A percentile compares a stretch with the other conserved stretches of the same genome.
Evolutionary conservation across 2,888 invertebrate genomes (phyloP).

Genomic region (Steinernema carpocapsae): DNA sequence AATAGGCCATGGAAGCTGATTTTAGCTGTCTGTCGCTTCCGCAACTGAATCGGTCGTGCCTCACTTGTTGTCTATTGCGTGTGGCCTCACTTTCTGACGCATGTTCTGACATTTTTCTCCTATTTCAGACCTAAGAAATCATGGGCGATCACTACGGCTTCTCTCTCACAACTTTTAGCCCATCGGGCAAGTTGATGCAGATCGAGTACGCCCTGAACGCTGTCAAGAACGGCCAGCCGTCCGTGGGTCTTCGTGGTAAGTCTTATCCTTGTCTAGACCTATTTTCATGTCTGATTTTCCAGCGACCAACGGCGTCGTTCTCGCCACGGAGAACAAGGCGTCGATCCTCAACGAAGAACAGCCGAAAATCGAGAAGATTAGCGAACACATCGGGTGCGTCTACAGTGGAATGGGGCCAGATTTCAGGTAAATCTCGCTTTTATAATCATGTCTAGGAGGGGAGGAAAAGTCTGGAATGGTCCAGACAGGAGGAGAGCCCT

Average conservation of each 20-base stretch:
- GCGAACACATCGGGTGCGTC: conserved; percentile 93
- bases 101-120: neutral
- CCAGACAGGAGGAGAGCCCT: too few relatives aligned
- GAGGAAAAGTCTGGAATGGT: too few relatives aligned
- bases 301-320: conserved; percentile 96
- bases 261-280: conserved; percentile 13
- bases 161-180: conserved; percentile 75
- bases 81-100: too few relatives aligned
- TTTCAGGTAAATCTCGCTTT: conserved; percentile 69
- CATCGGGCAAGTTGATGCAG: conserved; percentile 97
- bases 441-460: too few relatives aligned
- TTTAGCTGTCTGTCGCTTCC: too few relatives aligned
- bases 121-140: neutral
- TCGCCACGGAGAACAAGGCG: conserved; percentile 98
- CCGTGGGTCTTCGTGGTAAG: conserved; percentile 82
- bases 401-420: conserved; percentile 81
- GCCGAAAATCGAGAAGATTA: conserved; percentile 93
- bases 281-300: too few relatives aligned
- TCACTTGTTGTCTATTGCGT: too few relatives aligned
- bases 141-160: conserved; percentile 69
- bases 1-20: too few relatives aligned
- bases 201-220: conserved; percentile 99
- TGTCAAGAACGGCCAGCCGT: conserved; percentile 95
- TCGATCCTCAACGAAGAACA: conserved; percentile 95
- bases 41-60: too few relatives aligned